Evolutionary conservation across 2,888 invertebrate species (phyloP).

Genomic region (Zootermopsis nevadensis): DNA sequence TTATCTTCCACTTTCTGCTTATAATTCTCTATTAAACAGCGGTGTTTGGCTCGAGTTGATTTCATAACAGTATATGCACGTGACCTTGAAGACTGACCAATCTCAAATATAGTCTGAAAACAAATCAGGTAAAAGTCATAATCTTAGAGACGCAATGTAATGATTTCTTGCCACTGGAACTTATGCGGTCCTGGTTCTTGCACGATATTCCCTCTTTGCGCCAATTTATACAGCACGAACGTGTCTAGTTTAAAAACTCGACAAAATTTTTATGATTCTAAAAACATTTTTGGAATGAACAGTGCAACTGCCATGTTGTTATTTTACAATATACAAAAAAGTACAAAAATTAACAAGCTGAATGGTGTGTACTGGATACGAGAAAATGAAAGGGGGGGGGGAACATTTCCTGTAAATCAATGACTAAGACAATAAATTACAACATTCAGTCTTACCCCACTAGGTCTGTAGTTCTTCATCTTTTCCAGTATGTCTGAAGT

Average conservation of each 20-base stretch:
- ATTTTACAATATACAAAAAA: too few relatives aligned
- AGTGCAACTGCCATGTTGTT: too few relatives aligned
- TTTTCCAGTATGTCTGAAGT: constrained; percentile 65
- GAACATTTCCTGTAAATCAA: too few relatives aligned
- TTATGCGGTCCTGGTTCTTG: too few relatives aligned
- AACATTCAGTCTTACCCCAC: constrained; percentile 70
- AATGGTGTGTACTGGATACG: too few relatives aligned
- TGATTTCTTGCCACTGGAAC: neutral
- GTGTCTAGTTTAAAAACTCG: neutral
- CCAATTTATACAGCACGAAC: too few relatives aligned
- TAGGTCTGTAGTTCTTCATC: constrained; percentile 82
- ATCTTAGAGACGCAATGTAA: neutral
- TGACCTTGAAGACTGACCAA: constrained; percentile 84
- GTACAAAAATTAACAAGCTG: too few relatives aligned
- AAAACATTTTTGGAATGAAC: too few relatives aligned
- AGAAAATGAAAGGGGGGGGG: too few relatives aligned
- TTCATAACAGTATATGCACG: constrained; percentile 88
- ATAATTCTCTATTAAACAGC: constrained; percentile 67
- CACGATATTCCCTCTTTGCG: neutral
- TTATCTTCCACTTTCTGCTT: constrained; percentile 62
- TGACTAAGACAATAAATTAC: too few relatives aligned
- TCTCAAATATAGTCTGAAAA: constrained; percentile 91
- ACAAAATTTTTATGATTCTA: neutral
- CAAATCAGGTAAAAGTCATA: constrained; percentile 45
- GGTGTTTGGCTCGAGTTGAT: constrained; percentile 81